Evolutionary conservation across 2,888 invertebrate species (phyloP).

Genomic region (Criorhina ranunculi): DNA sequence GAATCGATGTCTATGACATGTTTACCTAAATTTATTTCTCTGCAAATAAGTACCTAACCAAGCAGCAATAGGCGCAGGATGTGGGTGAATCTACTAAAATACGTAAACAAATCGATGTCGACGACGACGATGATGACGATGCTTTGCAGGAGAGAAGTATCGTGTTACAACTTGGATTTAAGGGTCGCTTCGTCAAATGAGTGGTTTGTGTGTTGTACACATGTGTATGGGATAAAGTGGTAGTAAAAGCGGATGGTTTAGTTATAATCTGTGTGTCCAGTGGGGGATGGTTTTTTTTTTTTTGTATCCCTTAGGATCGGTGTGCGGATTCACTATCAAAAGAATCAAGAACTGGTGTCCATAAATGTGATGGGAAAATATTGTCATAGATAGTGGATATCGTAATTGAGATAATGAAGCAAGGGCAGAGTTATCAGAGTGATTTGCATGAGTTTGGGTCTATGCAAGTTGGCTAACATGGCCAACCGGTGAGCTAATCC

Average conservation of each 20-base stretch:
- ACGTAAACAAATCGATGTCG: constrained; percentile 47
- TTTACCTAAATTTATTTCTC: constrained; percentile 43
- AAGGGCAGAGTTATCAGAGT: neutral
- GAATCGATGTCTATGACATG: constrained; percentile 48
- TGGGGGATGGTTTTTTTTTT: neutral
- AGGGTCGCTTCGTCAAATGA: constrained; percentile 2
- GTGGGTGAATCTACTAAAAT: constrained; percentile 19
- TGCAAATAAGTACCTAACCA: constrained; percentile 24
- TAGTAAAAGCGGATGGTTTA: constrained; percentile 10
- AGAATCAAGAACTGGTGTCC: neutral
- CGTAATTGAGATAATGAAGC: neutral
- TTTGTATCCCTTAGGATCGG: neutral
- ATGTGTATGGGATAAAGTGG: constrained; percentile 14
- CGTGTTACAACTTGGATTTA: constrained; percentile 29
- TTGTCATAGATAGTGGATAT: neutral
- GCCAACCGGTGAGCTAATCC: too few species aligned
- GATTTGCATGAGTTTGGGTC: neutral
- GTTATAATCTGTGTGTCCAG: constrained; percentile 21
- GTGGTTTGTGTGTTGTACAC: neutral
- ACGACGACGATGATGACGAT: constrained; percentile 13
- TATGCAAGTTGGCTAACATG: too few species aligned
- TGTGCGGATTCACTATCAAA: neutral
- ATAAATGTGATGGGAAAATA: neutral
- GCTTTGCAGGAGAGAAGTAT: constrained; percentile 21
- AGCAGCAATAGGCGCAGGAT: neutral